Conservation (phyloP, 2,888 invertebrate genomes). For the Pycnomerus fuliginosus region DNA sequence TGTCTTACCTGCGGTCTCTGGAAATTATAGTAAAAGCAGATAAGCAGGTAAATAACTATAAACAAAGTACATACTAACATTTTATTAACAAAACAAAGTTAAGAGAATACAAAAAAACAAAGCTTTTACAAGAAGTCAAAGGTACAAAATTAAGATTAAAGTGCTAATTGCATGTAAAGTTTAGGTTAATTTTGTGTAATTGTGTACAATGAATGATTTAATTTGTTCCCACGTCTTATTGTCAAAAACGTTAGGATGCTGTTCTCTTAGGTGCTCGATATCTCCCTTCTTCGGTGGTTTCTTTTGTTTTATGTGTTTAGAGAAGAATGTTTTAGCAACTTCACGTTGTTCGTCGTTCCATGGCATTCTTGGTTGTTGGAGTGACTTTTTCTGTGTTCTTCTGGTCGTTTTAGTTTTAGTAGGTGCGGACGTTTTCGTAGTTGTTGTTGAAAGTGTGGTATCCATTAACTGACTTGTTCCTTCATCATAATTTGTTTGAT, state of each 20-base stretch:
- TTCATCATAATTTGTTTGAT: not conserved
- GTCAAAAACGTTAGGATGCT: slow-evolving; percentile 14
- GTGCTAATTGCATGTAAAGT: too few species aligned
- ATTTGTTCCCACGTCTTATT: slow-evolving; percentile 28
- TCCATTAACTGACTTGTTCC: not conserved
- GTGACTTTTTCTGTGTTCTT: not conserved
- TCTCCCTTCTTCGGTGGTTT: slow-evolving; percentile 22
- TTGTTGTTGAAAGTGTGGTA: not conserved
- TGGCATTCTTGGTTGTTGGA: slow-evolving; percentile 12
- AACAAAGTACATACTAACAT: too few species aligned
- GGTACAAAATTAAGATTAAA: too few species aligned
- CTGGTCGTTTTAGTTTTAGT: not conserved
- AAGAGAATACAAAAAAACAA: too few species aligned
- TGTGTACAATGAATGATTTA: slow-evolving; percentile 25
- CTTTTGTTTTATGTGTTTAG: slow-evolving; percentile 15
- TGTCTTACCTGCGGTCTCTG: too few species aligned
- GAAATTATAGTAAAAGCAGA: too few species aligned
- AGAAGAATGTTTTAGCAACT: slow-evolving; percentile 13
- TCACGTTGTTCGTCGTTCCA: slow-evolving; percentile 22
- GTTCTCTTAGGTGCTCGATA: slow-evolving; percentile 13
- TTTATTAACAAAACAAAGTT: too few species aligned
- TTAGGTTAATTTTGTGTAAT: slow-evolving; percentile 15
- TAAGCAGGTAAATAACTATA: too few species aligned
- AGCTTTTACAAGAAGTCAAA: too few species aligned
- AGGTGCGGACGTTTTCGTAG: not conserved